Percentiles rank a stretch among this genome's conserved stretches.
Conservation (phyloP, 2,113 vertebrate species). For the Benthochromis sp. region DNA sequence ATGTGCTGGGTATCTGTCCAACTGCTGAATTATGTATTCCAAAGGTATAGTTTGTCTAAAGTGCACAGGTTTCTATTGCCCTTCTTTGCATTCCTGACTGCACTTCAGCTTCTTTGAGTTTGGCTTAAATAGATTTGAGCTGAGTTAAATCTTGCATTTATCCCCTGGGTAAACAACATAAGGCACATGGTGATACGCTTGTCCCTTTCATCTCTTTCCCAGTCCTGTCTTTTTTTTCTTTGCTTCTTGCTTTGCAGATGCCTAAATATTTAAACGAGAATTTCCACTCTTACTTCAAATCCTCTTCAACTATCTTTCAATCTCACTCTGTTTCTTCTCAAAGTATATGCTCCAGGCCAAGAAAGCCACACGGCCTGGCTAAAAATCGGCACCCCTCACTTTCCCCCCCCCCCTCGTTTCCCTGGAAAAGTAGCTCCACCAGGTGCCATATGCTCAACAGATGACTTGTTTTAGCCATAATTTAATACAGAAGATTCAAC, state of each 20-base stretch:
- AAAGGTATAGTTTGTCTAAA: neutral
- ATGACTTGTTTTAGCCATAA: slow-evolving; percentile 37
- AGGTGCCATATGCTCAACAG: slow-evolving; percentile 53
- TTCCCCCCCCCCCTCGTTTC: neutral
- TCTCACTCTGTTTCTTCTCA: slow-evolving; percentile 12
- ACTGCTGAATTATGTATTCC: neutral
- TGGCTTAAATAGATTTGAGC: neutral
- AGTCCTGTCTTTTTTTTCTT: neutral
- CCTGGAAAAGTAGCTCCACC: neutral
- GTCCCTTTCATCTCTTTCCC: slow-evolving; percentile 31
- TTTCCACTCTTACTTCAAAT: slow-evolving; percentile 20
- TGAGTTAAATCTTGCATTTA: slow-evolving; percentile 23
- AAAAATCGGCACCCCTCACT: neutral
- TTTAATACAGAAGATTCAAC: slow-evolving; percentile 37
- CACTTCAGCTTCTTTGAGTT: neutral
- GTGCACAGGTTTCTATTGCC: neutral
- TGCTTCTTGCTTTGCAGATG: slow-evolving; percentile 10
- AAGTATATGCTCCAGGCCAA: slow-evolving; percentile 6
- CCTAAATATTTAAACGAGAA: slow-evolving; percentile 37
- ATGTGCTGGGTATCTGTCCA: neutral
- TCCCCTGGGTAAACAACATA: slow-evolving; percentile 29
- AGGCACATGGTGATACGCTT: neutral
- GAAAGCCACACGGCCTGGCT: slow-evolving; percentile 1
- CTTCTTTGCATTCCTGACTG: neutral
- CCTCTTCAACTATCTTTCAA: slow-evolving; percentile 22